These are phyloP conservation scores for Callospermophilus lateralis DNA, from an alignment of 2,113 vertebrate species.

Conservation along the genomic window DNA sequence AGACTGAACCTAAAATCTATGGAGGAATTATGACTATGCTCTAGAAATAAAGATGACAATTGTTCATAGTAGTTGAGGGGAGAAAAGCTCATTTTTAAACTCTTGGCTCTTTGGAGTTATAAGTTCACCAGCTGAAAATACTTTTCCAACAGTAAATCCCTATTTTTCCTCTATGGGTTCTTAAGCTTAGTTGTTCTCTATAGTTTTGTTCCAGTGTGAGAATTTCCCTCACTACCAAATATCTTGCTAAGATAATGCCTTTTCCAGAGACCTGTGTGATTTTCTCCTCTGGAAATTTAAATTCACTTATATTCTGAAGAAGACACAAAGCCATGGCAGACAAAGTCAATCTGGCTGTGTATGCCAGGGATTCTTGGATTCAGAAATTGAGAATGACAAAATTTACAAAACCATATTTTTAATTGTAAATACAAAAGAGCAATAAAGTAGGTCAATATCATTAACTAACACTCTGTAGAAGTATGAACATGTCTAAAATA, in stretches of 20 bases:
- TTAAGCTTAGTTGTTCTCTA: conserved; percentile 42
- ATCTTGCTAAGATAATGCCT: conserved; percentile 64
- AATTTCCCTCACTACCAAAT: conserved; percentile 60
- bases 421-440: not conserved
- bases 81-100: conserved; percentile 72
- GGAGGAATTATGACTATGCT: conserved; percentile 71
- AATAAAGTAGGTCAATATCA: not conserved
- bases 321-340: conserved; percentile 39
- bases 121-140: conserved; percentile 75
- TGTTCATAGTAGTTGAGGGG: conserved; percentile 53
- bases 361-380: not conserved
- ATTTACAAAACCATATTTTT: not conserved
- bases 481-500: not conserved
- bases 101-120: conserved; percentile 61
- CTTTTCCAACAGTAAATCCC: conserved; percentile 66
- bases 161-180: conserved; percentile 39
- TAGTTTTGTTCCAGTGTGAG: conserved; percentile 57
- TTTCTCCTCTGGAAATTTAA: conserved; percentile 52
- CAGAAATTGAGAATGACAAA: not conserved
- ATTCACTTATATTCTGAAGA: conserved; percentile 52
- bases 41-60: conserved; percentile 81
- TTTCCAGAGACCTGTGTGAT: conserved; percentile 50
- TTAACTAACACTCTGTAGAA: not conserved
- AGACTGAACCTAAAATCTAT: conserved; percentile 75
- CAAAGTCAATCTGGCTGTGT: not conserved